phyloP scores from a whole-genome alignment of 2,888 invertebrate species.

The Barypeithes pellucidus region DNA sequence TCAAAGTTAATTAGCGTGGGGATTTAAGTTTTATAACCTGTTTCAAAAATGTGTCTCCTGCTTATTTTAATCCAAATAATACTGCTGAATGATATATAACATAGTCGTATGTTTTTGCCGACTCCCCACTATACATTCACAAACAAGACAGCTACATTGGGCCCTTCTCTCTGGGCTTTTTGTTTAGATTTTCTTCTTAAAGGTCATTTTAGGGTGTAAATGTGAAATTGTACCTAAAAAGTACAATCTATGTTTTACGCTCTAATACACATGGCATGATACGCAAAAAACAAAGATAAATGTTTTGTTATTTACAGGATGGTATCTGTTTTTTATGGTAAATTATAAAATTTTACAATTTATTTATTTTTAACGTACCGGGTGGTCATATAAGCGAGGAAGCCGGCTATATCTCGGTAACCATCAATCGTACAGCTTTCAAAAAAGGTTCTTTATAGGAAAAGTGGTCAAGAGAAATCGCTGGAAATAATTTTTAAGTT shows the following conservation, averaged over 20 bases:
- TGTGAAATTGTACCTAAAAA: conserved; percentile 49
- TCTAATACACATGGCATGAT: conserved; percentile 38
- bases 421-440: too few species aligned
- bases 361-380: too few species aligned
- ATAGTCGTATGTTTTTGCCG: conserved; percentile 46
- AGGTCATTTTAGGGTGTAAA: conserved; percentile 48
- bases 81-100: conserved; percentile 42
- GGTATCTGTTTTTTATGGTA: too few species aligned
- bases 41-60: conserved; percentile 47
- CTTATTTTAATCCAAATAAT: conserved; percentile 49
- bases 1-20: conserved; percentile 49
- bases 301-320: background rate
- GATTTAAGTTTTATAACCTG: conserved; percentile 45
- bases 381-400: too few species aligned
- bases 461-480: too few species aligned
- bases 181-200: conserved; percentile 33
- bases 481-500: too few species aligned
- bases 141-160: conserved; percentile 35
- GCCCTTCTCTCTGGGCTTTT: conserved; percentile 26
- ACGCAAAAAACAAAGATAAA: background rate
- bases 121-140: conserved; percentile 38
- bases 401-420: too few species aligned
- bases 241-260: conserved; percentile 44
- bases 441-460: too few species aligned
- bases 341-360: too few species aligned